These are phyloP conservation scores for Plecotus auritus DNA, from an alignment of 2,113 vertebrate genomes.

Conservation along the genomic window DNA sequence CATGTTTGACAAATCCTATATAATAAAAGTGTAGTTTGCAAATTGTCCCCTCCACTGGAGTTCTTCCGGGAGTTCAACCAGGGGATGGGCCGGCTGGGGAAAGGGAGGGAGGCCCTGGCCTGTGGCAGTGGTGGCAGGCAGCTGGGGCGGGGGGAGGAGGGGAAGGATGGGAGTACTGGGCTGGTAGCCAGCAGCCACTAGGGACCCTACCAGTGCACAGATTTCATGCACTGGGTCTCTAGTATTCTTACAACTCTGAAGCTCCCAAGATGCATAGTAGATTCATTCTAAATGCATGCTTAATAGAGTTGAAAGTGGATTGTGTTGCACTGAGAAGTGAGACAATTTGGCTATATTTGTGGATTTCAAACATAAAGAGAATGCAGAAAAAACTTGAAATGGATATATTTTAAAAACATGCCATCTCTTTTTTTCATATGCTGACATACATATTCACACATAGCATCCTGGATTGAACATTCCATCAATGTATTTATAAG, in stretches of 20 bases:
- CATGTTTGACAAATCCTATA: neutral
- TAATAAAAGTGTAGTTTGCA: too few species aligned
- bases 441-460: neutral
- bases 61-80: too few species aligned
- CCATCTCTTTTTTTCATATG: neutral
- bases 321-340: neutral
- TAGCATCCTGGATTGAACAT: neutral
- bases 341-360: neutral
- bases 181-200: too few species aligned
- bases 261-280: neutral
- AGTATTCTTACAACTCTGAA: neutral
- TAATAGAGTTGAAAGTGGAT: neutral
- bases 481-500: neutral
- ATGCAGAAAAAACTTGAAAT: neutral
- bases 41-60: too few species aligned
- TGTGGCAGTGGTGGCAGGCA: too few species aligned
- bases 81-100: too few species aligned
- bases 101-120: too few species aligned
- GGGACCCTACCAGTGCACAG: too few species aligned
- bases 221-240: too few species aligned
- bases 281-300: neutral
- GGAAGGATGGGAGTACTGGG: too few species aligned
- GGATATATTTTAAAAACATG: neutral
- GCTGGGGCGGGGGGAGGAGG: fast-evolving
- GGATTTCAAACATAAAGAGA: neutral